These are phyloP conservation scores for Xyrichtys novacula DNA, from an alignment of 2,797 vertebrate species.

Conservation along the genomic window DNA sequence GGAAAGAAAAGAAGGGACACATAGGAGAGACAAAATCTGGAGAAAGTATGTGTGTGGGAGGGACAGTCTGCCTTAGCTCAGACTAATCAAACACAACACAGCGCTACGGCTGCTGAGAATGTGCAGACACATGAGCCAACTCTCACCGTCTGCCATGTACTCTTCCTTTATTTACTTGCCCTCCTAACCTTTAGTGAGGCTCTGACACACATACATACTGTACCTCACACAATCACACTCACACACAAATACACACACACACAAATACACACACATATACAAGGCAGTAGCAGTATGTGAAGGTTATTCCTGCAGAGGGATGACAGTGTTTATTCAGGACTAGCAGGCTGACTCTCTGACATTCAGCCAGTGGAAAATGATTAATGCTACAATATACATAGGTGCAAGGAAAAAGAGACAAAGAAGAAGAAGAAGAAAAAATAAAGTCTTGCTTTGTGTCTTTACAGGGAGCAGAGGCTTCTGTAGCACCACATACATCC, in stretches of 20 bases:
- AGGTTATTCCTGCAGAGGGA: conserved; percentile 80
- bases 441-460: conserved; percentile 20
- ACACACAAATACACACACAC: conserved; percentile 12
- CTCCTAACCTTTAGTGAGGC: conserved; percentile 70
- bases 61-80: conserved; percentile 62
- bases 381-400: conserved; percentile 81
- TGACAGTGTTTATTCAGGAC: conserved; percentile 83
- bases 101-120: conserved; percentile 62
- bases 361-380: conserved; percentile 80
- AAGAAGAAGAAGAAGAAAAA: conserved; percentile 32
- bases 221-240: conserved; percentile 11
- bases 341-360: conserved; percentile 76
- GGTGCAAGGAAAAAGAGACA: conserved; percentile 45
- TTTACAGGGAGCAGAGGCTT: conserved; percentile 38
- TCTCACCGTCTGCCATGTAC: conserved; percentile 60
- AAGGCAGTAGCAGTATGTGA: conserved; percentile 76
- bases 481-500: conserved; percentile 29
- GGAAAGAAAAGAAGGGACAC: conserved; percentile 41
- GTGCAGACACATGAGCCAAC: conserved; percentile 63
- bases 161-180: conserved; percentile 78
- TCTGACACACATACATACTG: conserved; percentile 20
- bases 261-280: conserved; percentile 52
- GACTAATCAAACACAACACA: conserved; percentile 77
- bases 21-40: conserved; percentile 27
- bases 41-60: conserved; percentile 8